phyloP scores from a whole-genome alignment of 1,140 invertebrate species.

The Pararge aegeria region DNA sequence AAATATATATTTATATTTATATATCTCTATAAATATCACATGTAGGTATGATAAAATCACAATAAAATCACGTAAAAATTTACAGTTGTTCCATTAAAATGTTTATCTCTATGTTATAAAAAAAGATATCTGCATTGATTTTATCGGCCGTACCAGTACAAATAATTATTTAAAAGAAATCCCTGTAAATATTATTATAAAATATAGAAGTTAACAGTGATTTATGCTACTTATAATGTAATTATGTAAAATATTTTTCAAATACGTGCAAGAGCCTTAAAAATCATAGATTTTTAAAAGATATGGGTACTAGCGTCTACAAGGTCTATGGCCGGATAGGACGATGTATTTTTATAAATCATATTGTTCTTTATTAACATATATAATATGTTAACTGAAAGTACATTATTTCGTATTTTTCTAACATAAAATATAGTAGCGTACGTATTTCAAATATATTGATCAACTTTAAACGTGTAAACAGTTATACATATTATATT shows the following conservation, averaged over 20 bases:
- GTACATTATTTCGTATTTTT: slow-evolving; percentile 78
- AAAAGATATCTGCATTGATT: slow-evolving; percentile 55
- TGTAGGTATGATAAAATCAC: slow-evolving; percentile 43
- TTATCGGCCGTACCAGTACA: slow-evolving; percentile 75
- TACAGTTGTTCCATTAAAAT: slow-evolving; percentile 59
- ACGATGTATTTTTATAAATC: slow-evolving; percentile 77
- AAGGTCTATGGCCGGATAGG: slow-evolving; percentile 54
- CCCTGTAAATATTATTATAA: slow-evolving; percentile 69
- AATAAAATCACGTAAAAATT: slow-evolving; percentile 50
- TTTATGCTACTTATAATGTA: slow-evolving; percentile 71
- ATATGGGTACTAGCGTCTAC: slow-evolving; percentile 72
- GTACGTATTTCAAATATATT: slow-evolving; percentile 62
- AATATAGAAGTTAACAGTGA: slow-evolving; percentile 56
- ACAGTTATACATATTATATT: slow-evolving; percentile 55
- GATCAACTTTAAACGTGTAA: slow-evolving; percentile 65
- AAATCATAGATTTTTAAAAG: slow-evolving; percentile 77
- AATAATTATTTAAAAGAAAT: slow-evolving; percentile 53
- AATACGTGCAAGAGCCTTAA: slow-evolving; percentile 76
- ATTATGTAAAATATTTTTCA: slow-evolving; percentile 74
- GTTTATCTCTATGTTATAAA: slow-evolving; percentile 68
- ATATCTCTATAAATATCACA: slow-evolving; percentile 58
- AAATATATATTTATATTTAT: slow-evolving; percentile 29
- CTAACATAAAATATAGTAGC: slow-evolving; percentile 70
- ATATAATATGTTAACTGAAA: slow-evolving; percentile 79
- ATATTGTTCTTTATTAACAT: slow-evolving; percentile 79